phyloP scores from a whole-genome alignment of 2,797 vertebrate species.

The Danio albolineatus region DNA sequence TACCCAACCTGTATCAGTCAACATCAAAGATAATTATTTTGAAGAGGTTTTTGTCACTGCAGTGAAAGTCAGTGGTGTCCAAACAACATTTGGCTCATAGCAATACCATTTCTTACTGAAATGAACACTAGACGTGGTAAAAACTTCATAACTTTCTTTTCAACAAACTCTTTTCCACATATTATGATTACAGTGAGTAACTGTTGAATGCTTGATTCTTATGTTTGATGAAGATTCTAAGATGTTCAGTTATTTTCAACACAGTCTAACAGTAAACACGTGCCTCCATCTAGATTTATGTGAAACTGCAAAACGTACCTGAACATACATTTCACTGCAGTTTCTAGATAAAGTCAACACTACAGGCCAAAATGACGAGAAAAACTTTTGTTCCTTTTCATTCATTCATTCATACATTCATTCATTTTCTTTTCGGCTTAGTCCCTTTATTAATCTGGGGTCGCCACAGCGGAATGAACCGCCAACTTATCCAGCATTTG shows the following conservation, averaged over 20 bases:
- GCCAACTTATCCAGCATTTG: too few species aligned
- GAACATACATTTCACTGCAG: background rate
- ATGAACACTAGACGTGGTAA: too few species aligned
- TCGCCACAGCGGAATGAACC: too few species aligned
- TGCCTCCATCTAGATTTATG: background rate
- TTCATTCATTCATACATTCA: too few species aligned
- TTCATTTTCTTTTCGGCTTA: too few species aligned
- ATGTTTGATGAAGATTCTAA: too few species aligned
- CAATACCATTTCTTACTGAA: too few species aligned
- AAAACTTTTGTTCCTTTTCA: background rate
- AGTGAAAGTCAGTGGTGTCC: background rate
- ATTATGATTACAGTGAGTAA: too few species aligned
- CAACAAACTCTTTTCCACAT: too few species aligned
- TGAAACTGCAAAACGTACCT: background rate
- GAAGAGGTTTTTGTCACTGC: background rate
- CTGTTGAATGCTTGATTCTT: too few species aligned
- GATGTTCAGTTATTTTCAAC: background rate
- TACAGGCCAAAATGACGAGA: background rate
- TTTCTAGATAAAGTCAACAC: background rate
- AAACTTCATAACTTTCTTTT: too few species aligned
- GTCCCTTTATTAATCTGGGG: too few species aligned
- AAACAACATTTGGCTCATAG: background rate
- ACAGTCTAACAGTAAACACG: background rate
- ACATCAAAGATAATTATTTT: background rate
- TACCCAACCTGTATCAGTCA: background rate